phyloP scores from a whole-genome alignment of 2,113 vertebrate genomes.

The Hemibagrus wyckioides region DNA sequence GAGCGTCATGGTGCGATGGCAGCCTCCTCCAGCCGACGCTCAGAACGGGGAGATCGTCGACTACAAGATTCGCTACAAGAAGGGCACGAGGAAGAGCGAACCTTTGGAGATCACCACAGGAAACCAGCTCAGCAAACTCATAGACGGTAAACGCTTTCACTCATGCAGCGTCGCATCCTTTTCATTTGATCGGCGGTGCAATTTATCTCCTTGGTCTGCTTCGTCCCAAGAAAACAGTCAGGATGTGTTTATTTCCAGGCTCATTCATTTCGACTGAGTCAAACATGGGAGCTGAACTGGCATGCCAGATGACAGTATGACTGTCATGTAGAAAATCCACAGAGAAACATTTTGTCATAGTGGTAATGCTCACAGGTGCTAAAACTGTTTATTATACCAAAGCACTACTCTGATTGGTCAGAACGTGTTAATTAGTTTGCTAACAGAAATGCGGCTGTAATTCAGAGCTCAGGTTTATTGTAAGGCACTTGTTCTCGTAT shows the following conservation, averaged over 20 bases:
- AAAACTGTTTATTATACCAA: neutral
- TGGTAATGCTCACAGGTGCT: neutral
- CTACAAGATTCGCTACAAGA: conserved; percentile 96
- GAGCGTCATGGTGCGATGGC: conserved; percentile 93
- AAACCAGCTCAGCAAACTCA: conserved; percentile 84
- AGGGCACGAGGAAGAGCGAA: conserved; percentile 89
- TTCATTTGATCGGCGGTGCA: neutral
- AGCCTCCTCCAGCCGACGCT: conserved; percentile 82
- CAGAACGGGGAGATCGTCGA: conserved; percentile 91
- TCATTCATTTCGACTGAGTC: neutral
- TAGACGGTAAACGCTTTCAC: conserved; percentile 73
- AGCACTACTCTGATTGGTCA: neutral
- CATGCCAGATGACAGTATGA: neutral
- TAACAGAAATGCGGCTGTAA: neutral
- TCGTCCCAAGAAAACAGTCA: neutral
- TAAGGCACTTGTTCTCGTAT: neutral
- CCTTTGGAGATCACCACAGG: conserved; percentile 83
- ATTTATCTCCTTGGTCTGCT: neutral
- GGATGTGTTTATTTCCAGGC: neutral
- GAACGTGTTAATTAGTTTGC: neutral
- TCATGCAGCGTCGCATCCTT: neutral
- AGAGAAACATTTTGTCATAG: too few relatives aligned
- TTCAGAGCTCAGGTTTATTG: neutral
- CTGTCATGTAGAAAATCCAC: neutral
- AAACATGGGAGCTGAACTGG: neutral